Base-by-base conservation (phyloP, 2,888 invertebrate genomes). In the Tetranychus truncatus region DNA sequence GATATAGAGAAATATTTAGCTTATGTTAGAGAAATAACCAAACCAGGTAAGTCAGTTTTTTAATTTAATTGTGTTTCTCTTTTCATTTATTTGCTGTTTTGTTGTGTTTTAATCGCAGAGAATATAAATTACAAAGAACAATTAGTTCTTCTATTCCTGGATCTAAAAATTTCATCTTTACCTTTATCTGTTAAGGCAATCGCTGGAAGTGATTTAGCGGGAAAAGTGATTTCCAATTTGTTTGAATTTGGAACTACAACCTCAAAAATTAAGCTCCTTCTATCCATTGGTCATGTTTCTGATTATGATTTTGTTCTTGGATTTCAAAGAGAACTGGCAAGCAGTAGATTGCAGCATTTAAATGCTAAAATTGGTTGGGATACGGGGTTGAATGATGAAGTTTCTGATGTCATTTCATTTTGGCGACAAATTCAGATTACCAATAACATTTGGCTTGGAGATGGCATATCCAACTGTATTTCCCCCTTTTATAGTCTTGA, bases 361-460 rank as follows among this genome's bases (percentile, higher is more conserved):
- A 72, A 65, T 45, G 69, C 72, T 11, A 65, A 45, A 18, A 75
- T 78, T n/a, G 80, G 79, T 18, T 80, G 77, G 77, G 80, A 80
- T 71, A 78, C 78, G 9, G 79, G 80, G 8, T 34, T 77, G 66
- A 78, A 78, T 24, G 78, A 77, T 45, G 75, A 77, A 69, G 73
- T 79, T 4, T 74, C 65, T 24, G 76, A 76, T 8, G 79, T 79
- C 11, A 76, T 76, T 6, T 66, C 76, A 15, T 78, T 79, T 78
- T 79, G 78, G 75, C 67, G 74, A 21, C 34, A 73, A 24, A 66
- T 15, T 76, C 45, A 75, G 75, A 18, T 66, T 71, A 74, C 78
- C 5, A 78, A 78, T 24, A 77, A 79, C 66, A 74, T 79, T 15
- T 80, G 80, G 80, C 80, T 79, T 71, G 80, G 80, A 1, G 80